Base-by-base conservation (phyloP, 2,113 vertebrate species). In the Tetraodon nigroviridis region DNA sequence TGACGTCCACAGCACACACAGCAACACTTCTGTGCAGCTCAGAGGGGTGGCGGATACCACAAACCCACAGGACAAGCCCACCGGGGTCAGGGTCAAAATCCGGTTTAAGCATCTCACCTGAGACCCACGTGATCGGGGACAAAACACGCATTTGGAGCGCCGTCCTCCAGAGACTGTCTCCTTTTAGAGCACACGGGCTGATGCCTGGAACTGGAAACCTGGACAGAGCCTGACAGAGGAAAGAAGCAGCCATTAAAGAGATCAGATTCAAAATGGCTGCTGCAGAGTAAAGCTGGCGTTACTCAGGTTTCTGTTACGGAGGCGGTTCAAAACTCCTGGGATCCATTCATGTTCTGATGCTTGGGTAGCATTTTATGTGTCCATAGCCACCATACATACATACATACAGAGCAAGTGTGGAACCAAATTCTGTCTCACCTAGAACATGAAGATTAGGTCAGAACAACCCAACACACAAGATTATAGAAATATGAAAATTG, bases 1-100 rank as follows among this genome's bases (percentile, higher is more conserved):
- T 99, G 72, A 17, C 85, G 84, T 13, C 42, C 18, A 27, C 47
- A 50, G 54, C 61, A 61, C 52, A 55, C 37, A 24, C 41, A 53
- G 48, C 58, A 19, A 29, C 47, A 70, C 55, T 37, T 54, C 50
- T 24, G 37, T 54, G 46, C 19, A 59, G 50, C 22, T 60, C 19
- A 16, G 49, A 22, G 21, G 55, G 59, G 46, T 67, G 68, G 73
- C 63, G 50, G 37, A 72, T 77, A 32, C 59, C 27, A 74, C 59
- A 69, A 83, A 81, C 20, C 20, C 51, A 53, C 14, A 75, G 5
- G 2, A 46, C 32, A 8, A 12, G 32, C 32, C 32, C 32, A 11
- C 11, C 44, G 6, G 14, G 55, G 64, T 5, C 54, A 40, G 20
- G 55, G 45, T 29, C 32, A 37, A 71, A 74, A 72, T 75, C 56